Evolutionary conservation across 2,797 vertebrate species (phyloP).

Genomic region (Danio albolineatus): DNA sequence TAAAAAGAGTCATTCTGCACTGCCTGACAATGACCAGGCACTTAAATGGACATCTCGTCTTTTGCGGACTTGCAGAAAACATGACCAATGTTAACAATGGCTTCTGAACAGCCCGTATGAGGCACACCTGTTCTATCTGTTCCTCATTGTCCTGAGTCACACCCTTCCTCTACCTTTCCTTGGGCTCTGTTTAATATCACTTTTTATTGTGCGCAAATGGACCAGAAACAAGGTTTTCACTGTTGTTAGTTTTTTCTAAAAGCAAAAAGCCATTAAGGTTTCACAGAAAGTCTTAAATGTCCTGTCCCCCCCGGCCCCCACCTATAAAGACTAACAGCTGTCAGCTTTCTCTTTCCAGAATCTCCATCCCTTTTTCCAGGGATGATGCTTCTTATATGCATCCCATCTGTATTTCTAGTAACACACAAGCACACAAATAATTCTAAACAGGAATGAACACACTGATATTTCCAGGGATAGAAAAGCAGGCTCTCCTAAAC

Average conservation of each 20-base stretch:
- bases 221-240: background rate
- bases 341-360: background rate
- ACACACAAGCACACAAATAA: background rate
- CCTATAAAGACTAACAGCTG: background rate
- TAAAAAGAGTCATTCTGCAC: background rate
- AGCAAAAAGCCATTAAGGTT: background rate
- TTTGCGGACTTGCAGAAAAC: conserved; percentile 5
- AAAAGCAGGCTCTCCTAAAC: no score
- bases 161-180: conserved; percentile 13
- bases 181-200: background rate
- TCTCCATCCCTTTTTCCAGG: background rate
- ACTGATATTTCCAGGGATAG: no score
- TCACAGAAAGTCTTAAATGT: background rate
- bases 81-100: background rate
- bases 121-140: conserved; percentile 41
- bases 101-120: background rate
- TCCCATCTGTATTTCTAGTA: conserved; percentile 8
- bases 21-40: background rate
- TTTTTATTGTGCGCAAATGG: background rate
- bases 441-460: background rate
- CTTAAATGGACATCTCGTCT: background rate
- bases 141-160: background rate
- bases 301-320: no score
- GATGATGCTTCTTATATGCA: conserved; percentile 11
- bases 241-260: background rate